Conservation (phyloP, 2,888 invertebrate genomes). For the Caenorhabditis uteleia region DNA sequence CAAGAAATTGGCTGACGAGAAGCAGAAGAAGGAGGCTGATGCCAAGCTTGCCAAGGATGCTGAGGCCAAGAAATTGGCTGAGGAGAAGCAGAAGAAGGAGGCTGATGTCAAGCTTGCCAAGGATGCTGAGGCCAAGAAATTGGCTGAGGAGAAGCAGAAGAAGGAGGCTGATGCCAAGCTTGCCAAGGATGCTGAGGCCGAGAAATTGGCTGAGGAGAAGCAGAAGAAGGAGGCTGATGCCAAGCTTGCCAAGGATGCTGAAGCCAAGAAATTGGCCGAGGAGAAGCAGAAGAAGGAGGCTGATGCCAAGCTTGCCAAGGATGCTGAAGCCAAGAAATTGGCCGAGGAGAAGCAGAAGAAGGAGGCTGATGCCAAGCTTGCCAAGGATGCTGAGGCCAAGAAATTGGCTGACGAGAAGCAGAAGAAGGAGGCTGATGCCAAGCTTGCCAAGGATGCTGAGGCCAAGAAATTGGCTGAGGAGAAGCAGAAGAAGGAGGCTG, state of each 20-base stretch:
- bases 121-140: constrained; percentile 7
- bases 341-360: too few species aligned
- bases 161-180: constrained; percentile 13
- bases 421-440: constrained; percentile 8
- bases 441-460: neutral
- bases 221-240: constrained; percentile 4
- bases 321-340: neutral
- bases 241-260: too few species aligned
- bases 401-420: neutral
- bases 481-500: constrained; percentile 13
- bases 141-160: constrained; percentile 9
- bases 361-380: neutral
- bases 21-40: neutral
- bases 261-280: neutral
- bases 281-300: neutral
- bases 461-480: neutral
- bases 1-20: neutral
- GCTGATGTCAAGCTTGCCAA: neutral
- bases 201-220: constrained; percentile 8
- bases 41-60: neutral
- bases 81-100: too few species aligned
- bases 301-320: neutral
- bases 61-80: neutral
- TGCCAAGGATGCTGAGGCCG: constrained; percentile 1
- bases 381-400: too few species aligned